Conservation (phyloP, 2,888 invertebrate genomes). For the Orchesellides sinensis region DNA sequence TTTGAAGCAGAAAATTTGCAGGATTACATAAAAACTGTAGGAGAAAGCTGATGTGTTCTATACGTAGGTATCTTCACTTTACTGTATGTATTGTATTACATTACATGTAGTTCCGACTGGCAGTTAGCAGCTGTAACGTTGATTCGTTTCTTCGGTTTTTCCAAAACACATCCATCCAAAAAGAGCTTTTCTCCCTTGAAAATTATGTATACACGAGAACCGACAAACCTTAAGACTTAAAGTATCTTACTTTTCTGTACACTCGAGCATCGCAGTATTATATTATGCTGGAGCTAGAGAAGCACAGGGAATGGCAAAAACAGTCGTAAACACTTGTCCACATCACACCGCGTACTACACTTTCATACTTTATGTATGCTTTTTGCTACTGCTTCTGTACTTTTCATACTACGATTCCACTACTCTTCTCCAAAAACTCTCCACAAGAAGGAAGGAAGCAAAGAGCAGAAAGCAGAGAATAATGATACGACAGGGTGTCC, state of each 20-base stretch:
- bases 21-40: conserved; percentile 20
- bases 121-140: conserved; percentile 24
- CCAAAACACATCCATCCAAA: conserved; percentile 17
- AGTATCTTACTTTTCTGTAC: not conserved
- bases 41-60: too few relatives aligned
- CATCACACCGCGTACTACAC: conserved; percentile 43
- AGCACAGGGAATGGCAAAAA: conserved; percentile 34
- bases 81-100: not conserved
- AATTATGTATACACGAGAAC: conserved; percentile 2
- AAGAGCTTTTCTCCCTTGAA: conserved; percentile 16
- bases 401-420: not conserved
- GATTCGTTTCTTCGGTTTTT: not conserved
- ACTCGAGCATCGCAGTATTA: not conserved
- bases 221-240: not conserved
- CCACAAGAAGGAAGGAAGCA: conserved; percentile 24
- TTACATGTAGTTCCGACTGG: not conserved
- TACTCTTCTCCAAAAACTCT: not conserved
- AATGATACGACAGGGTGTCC: conserved; percentile 48
- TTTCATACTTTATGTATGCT: conserved; percentile 29
- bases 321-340: conserved; percentile 62
- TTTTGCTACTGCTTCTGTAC: not conserved
- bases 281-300: not conserved
- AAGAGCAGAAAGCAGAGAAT: conserved; percentile 40
- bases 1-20: conserved; percentile 23
- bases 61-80: too few relatives aligned